A percentile compares a stretch with the other conserved stretches of the same genome.
phyloP scores from a whole-genome alignment of 2,113 vertebrate species.

The Oreochromis niloticus region DNA sequence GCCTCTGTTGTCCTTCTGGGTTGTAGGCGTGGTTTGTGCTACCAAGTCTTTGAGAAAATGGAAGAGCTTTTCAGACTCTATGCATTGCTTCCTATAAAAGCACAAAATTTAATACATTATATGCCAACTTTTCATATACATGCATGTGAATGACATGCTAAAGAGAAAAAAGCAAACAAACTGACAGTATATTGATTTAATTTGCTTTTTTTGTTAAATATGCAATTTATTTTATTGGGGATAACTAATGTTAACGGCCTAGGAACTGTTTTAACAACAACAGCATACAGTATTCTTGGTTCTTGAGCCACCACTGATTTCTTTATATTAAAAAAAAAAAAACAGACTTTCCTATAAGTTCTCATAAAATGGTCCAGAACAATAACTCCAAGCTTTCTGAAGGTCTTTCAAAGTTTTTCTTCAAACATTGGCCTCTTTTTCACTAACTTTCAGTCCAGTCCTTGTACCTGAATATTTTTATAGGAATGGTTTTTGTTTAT shows the following conservation, averaged over 20 bases:
- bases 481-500: neutral
- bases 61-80: conserved; percentile 70
- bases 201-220: neutral
- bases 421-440: neutral
- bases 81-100: conserved; percentile 67
- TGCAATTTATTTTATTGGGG: neutral
- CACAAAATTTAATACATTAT: neutral
- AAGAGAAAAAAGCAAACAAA: neutral
- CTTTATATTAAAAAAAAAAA: neutral
- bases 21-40: conserved; percentile 28
- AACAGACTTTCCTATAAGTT: fast-evolving
- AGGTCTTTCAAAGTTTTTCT: neutral
- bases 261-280: neutral
- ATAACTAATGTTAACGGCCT: fast-evolving
- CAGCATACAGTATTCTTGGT: neutral
- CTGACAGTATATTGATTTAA: neutral
- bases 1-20: conserved; percentile 41
- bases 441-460: neutral
- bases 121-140: neutral
- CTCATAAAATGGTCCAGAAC: neutral
- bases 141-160: neutral
- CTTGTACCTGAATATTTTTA: neutral
- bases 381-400: neutral
- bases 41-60: conserved; percentile 68
- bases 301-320: neutral